These are phyloP conservation scores for Sebastes minor DNA, from an alignment of 2,797 vertebrate genomes.

Conservation along the genomic window DNA sequence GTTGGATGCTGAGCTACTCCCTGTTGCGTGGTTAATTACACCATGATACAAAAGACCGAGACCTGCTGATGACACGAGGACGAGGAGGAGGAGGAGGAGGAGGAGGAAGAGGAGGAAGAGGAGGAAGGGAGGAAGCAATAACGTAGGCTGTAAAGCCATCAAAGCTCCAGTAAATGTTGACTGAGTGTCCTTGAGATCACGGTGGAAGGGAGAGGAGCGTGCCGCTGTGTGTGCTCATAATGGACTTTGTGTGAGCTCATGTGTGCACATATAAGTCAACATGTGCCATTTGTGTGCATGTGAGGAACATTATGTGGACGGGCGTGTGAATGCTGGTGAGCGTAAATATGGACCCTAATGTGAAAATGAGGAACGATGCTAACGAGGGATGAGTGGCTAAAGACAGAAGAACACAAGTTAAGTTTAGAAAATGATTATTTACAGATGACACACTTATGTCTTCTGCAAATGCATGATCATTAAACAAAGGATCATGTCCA, in stretches of 20 bases:
- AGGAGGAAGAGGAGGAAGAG: conserved; percentile 21
- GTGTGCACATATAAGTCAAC: conserved; percentile 21
- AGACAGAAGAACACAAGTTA: neutral
- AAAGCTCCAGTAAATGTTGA: conserved; percentile 79
- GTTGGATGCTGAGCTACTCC: conserved; percentile 55
- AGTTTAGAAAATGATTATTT: conserved; percentile 26
- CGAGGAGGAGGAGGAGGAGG: conserved; percentile 24
- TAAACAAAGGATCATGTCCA: neutral
- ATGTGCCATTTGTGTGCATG: neutral
- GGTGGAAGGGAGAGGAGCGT: conserved; percentile 21
- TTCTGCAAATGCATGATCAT: conserved; percentile 22
- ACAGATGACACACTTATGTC: conserved; percentile 22
- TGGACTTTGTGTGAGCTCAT: conserved; percentile 15
- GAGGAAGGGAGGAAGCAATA: conserved; percentile 60
- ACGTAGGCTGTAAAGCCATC: conserved; percentile 75
- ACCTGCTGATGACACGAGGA: conserved; percentile 60
- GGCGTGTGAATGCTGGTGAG: neutral
- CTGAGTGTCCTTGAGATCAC: conserved; percentile 79
- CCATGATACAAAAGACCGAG: conserved; percentile 65
- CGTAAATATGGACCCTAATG: neutral
- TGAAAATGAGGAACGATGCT: conserved; percentile 17
- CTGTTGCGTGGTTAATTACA: conserved; percentile 78
- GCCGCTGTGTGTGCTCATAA: conserved; percentile 10
- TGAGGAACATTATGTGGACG: neutral
- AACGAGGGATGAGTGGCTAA: neutral